These are phyloP conservation scores for Heliconius ismenius DNA, from an alignment of 2,888 invertebrate genomes.

Conservation along the genomic window DNA sequence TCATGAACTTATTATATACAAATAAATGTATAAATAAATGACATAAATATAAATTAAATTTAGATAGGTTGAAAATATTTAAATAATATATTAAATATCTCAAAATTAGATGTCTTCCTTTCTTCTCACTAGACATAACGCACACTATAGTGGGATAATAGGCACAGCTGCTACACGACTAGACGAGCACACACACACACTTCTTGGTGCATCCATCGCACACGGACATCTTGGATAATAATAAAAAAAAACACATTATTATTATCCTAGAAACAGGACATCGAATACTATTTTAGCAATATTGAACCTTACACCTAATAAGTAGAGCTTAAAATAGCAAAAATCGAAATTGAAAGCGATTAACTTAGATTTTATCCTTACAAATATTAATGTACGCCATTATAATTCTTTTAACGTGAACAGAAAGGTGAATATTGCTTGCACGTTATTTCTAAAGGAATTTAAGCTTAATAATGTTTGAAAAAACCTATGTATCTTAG, in stretches of 20 bases:
- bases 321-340: conserved; percentile 41
- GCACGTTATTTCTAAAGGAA: conserved; percentile 54
- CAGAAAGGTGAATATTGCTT: conserved; percentile 51
- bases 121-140: conserved; percentile 53
- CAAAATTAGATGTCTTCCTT: conserved; percentile 51
- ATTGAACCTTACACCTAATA: conserved; percentile 49
- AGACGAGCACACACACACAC: conserved; percentile 57
- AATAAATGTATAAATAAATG: not conserved
- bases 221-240: conserved; percentile 72
- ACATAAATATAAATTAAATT: not conserved
- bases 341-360: conserved; percentile 55
- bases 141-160: conserved; percentile 75
- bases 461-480: conserved; percentile 73
- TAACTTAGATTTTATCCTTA: conserved; percentile 73
- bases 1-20: not conserved
- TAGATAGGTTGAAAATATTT: not conserved
- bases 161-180: conserved; percentile 78
- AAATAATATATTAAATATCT: not conserved
- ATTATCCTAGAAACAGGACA: conserved; percentile 73
- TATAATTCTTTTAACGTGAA: conserved; percentile 46
- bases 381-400: conserved; percentile 45
- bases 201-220: conserved; percentile 68
- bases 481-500: conserved; percentile 71
- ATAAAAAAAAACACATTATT: conserved; percentile 73
- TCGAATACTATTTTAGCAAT: conserved; percentile 45